Conservation (phyloP, 2,113 vertebrate genomes). For the Picathartes gymnocephalus region DNA sequence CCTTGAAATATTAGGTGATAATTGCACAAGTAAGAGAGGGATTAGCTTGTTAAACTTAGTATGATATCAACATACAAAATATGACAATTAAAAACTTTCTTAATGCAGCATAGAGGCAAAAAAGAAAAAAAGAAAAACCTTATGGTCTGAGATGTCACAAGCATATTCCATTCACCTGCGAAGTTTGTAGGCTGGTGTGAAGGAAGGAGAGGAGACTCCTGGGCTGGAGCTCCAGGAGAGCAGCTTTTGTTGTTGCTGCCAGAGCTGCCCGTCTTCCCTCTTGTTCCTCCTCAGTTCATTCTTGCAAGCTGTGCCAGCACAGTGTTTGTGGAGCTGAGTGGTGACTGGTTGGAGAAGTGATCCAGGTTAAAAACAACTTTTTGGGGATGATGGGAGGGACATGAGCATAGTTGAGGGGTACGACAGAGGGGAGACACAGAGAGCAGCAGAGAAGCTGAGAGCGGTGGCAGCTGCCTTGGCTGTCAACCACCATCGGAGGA, state of each 20-base stretch:
- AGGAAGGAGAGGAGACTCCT: neutral
- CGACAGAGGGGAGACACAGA: neutral
- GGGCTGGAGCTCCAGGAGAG: neutral
- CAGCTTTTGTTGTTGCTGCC: neutral
- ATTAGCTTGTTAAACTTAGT: constrained; percentile 14
- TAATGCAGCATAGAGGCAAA: neutral
- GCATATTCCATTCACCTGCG: neutral
- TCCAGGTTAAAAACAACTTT: neutral
- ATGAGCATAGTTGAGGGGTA: neutral
- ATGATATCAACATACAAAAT: neutral
- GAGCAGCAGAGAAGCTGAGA: neutral
- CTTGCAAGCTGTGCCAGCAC: neutral
- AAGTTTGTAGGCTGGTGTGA: neutral
- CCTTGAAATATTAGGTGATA: constrained; percentile 43
- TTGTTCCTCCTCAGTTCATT: neutral
- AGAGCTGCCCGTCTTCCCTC: rapidly evolving
- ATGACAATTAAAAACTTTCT: neutral
- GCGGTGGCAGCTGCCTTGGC: neutral
- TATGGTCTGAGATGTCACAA: neutral
- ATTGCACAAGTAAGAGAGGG: neutral
- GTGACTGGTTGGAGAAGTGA: neutral
- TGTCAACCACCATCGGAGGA: neutral
- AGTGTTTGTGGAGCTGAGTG: neutral
- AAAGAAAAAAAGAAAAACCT: neutral
- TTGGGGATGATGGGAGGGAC: neutral